Evolutionary conservation across 37 sponge, comb jelly and placozoan species (phyloP), one percentile per base, ranked within the genome.

Genomic region (Amphimedon queenslandica): DNA sequence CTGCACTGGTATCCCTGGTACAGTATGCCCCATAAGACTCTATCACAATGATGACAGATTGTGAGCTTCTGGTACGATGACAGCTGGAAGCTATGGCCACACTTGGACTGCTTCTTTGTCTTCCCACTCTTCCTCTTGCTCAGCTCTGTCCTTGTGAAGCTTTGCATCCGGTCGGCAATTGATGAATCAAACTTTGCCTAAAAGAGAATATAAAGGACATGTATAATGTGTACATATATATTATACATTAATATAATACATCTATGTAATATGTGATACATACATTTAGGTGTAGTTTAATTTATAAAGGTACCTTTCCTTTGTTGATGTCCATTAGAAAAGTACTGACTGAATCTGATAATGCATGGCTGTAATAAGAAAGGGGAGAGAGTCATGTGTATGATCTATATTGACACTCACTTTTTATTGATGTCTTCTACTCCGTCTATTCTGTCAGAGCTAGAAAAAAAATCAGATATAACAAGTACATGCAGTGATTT

Each of bases 1-100:
- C 58, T 57, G 64, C 92, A 92, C 75, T 79, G 80, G 83, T 82
- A 80, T 37, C 92, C 92, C 11, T 92, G 92, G 74, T 75, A 74
- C 30, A 80, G 69, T 16, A 92, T 71, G 0, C 92, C 84, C 92
- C 92, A 92, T 32, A 92, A 58, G 21, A 79, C 74, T 10, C 64
- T 40, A 0, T 69, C 63, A 68, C 92, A 92, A 41, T 74, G 30
- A 36, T 92, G 81, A 73, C 92, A 92, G n/a, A 72, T 53, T 0
- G 73, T 66, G 1, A 68, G 76, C 21, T 13, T 51, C 20, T 33
- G 36, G 66, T 73, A 87, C 27, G 70, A 58, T 18, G 68, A 79
- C 28, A 87, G 77, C n/a, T 80, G 61, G 43, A 92, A 77, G 53
- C 37, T 41, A 78, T 92, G 92, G 25, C 92, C 88, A 24, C 31